Base-by-base conservation (phyloP, 2,797 vertebrate species). In the Cephalopachus bancanus region DNA sequence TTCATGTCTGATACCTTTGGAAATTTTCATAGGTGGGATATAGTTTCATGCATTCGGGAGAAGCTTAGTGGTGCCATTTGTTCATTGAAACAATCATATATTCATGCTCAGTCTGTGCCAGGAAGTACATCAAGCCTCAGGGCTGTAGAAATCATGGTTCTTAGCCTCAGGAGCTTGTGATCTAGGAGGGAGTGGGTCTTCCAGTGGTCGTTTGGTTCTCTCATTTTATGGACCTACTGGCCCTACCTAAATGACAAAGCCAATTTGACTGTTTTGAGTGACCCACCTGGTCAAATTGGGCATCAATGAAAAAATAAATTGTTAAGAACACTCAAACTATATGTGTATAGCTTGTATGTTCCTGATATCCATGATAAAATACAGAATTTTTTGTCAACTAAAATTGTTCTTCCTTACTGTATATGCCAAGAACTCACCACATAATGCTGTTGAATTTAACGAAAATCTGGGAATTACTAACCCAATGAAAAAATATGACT, bases 391-490 rank as follows among this genome's bases (percentile, higher is more conserved):
- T n/a, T 24, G 24, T 79, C 69, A 83, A 53, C 2, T 87, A 19
- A 72, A 74, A 86, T 85, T 75, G 5, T 3, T 90, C 55, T 93
- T 95, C 44, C 55, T 91, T 91, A 44, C 72, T 65, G 19, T 85
- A 16, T 49, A 24, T 79, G 72, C 20, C 24, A 74, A 91, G 30
- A 93, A 60, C 2, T 83, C 22, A 72, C 15, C 89, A 14, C 12
- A 9, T 79, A 60, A 10, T 90, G 55, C 5, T 67, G 17, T 28
- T 93, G 78, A 57, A 80, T 84, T 95, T 83, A 76, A 78, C 30
- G 72, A 81, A 88, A 85, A 78, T 85, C 83, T 94, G 20, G 44
- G n/a, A 74, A 91, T 97, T 92, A 91, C 37, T 79, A 76, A 89
- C 53, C 53, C 24, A 76, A 59, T 80, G 80, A 72, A 76, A 96